Evolutionary conservation across 2,797 vertebrate species (phyloP), one percentile per base, ranked within the genome.

Genomic region (Poeciliopsis gracilis): DNA sequence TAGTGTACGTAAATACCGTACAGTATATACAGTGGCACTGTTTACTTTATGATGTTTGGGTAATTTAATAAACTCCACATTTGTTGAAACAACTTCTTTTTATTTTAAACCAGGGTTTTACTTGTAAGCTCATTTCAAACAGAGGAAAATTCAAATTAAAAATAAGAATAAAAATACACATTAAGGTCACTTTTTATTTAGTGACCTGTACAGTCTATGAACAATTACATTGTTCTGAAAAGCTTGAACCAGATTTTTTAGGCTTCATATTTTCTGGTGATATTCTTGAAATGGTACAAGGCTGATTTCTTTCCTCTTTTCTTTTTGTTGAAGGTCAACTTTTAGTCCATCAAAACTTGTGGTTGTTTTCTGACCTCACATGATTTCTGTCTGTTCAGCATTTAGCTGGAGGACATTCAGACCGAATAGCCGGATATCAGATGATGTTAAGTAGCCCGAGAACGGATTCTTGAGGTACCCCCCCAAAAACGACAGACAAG

Each of bases 51-150:
- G 5, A 92, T 91, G 90, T 95, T 95, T 94, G 93, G 89, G 92
- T 94, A 92, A 92, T 92, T 95, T 85, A 96, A 95, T 95, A 96
- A 96, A 96, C 82, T 81, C 86, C 90, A 93, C 84, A 77, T 88
- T 94, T 94, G 90, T 93, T 92, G 88, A 93, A 73, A 88, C 73
- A 75, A 74, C 30, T 47, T 73, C 90, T 69, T 86, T 80, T 28
- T 28, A 28, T 43, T 41, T 38, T 28, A 23, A 80, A 67, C 45
- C 63, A 13, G 25, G 38, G 10, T 45, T 70, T 45, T 45, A 45
- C 12, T 45, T n/a, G 63, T 38, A 28, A n/a, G 6, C 12, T 45
- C 25, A 25, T n/a, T 70, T 43, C 41, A 70, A 25, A 67, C 36
- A 45, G 8, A 38, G 41, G 38, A 2, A 25, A 57, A 57, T 55